Base-by-base conservation (phyloP, 2,888 invertebrate species). In the Erynnis tages region DNA sequence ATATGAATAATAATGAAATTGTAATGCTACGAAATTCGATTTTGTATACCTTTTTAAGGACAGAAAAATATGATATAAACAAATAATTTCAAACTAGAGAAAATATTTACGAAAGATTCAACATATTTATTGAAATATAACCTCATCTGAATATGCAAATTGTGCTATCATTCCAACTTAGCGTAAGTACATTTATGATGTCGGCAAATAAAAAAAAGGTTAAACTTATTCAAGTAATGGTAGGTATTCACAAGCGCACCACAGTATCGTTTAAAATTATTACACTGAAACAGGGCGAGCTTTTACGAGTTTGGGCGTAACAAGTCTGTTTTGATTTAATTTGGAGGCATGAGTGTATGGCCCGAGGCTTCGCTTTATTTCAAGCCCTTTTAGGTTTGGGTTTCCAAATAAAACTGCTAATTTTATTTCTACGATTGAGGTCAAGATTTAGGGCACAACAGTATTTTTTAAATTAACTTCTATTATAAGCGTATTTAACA, bases 291-390 rank as follows among this genome's bases (percentile, higher is more conserved):
- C 40, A 29, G 29, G 4, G 14, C 19, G 29, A 10, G 48, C 23
- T 7, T 38, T 23, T 45, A 23, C 23, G 11, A 23, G 32, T 49
- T 40, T 40, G 17, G 17, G 40, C 32, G 45, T 25, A 40, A 23
- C 40, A 23, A 30, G 23, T 25, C 16, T 32, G 49, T 49, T 49
- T 32, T 49, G 41, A 49, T 49, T 49, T 41, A 34, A 50, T 50
- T 43, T 50, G 41, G 6, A 23, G 34, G 21, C 8, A 29, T 10
- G 17, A 16, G 19, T 16, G 8, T 41, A 17, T 6, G 27, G 30
- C 23, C 11, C 23, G 7, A n/a, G 30, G 48, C 11, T 2, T 2
- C 19, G 7, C 30, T 40, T 48, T 23, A 32, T 25, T 8, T 48
- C 11, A 10, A 48, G 14, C 40, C 30, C 11, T n/a, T 48, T 45